Evolutionary conservation across 1,140 invertebrate genomes (phyloP), one percentile per base, ranked within the genome.

Genomic region (Drosophila chauvacae): DNA sequence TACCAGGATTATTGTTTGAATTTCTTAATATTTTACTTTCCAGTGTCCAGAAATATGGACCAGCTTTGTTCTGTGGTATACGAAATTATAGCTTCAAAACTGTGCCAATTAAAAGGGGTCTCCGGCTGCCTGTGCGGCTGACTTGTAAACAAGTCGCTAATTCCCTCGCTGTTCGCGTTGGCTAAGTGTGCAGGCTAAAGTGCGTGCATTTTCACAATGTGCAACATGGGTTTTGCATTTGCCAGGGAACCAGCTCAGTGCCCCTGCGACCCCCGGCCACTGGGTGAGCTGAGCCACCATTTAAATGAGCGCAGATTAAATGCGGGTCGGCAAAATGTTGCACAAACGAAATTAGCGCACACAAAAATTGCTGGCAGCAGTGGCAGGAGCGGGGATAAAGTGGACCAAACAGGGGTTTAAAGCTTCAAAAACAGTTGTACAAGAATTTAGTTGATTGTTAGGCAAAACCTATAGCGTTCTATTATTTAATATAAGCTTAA

Each of bases 301-400:
- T 86, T 71, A 86, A 86, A 86, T 86, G 83, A 86, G 82, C 82
- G 82, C 78, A 82, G 81, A 86, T 87, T 86, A 86, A 86, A 86
- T 86, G 79, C 83, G 83, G 83, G 83, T 82, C 70, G 83, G 83
- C 75, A 64, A 77, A 83, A 61, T 63, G 82, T 70, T 86, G 77
- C 78, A 85, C 77, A 78, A 77, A 80, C 58, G 59, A 80, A 83
- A 83, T 82, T 83, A 79, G 77, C 61, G 51, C 74, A 85, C 44
- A 65, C 51, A 64, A 45, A 75, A 65, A 20, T 39, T 26, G 69
- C 62, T 61, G 23, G 44, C 28, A 20, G 37, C 6, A 18, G 6
- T 9, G 45, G 4, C 20, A 53, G 23, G 44, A 59, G 51, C 20
- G 37, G 35, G 33, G 41, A 35, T 4, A 0, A 0, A 20, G 42